A percentile compares a stretch with the other conserved stretches of the same genome.
Conservation (phyloP, 2,888 invertebrate genomes). For the Polietes domitor region DNA sequence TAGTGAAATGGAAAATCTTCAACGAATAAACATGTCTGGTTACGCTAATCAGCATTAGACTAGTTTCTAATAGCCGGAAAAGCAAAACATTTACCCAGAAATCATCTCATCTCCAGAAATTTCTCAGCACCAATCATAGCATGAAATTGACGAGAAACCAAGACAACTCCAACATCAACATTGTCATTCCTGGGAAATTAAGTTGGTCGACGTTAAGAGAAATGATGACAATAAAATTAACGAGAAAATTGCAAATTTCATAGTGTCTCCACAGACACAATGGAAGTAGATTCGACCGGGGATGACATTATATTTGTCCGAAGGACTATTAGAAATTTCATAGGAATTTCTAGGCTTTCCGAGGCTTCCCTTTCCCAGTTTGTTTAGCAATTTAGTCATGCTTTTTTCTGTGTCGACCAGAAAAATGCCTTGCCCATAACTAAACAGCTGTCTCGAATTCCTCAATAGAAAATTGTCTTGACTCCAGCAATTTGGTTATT, state of each 20-base stretch:
- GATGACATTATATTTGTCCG: constrained; percentile 30
- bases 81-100: not conserved
- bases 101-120: not conserved
- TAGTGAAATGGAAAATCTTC: not conserved
- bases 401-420: not conserved
- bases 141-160: constrained; percentile 48
- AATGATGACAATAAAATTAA: constrained; percentile 68
- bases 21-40: constrained; percentile 18
- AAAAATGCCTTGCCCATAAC: constrained; percentile 55
- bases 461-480: not conserved
- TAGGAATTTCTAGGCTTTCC: constrained; percentile 26
- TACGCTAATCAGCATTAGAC: constrained; percentile 31
- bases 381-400: constrained; percentile 29
- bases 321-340: not conserved
- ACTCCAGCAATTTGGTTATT: constrained; percentile 52
- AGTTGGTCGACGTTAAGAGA: not conserved
- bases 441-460: constrained; percentile 68
- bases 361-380: not conserved
- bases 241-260: constrained; percentile 75
- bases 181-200: constrained; percentile 32
- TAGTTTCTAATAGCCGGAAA: not conserved
- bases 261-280: constrained; percentile 53
- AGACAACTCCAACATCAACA: not conserved
- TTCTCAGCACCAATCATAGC: constrained; percentile 10
- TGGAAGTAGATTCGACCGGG: not conserved